Evolutionary conservation across 2,888 invertebrate genomes (phyloP), one percentile per base, ranked within the genome.

Genomic region (Aphrophora alni): DNA sequence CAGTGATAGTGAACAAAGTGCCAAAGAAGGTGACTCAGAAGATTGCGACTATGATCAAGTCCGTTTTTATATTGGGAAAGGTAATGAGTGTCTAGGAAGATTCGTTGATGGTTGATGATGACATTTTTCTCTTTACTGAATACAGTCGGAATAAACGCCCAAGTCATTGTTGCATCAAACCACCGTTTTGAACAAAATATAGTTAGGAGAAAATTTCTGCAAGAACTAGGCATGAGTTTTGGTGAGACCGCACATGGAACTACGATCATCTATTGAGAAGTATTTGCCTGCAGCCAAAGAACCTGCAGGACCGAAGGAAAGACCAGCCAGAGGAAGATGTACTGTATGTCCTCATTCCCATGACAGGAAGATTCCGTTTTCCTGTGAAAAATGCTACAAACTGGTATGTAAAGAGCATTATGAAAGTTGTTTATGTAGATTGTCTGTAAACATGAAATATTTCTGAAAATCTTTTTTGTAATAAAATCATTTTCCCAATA

Each of bases 351-450:
- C 70, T 21, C 70, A 7, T n/a, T n/a, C 12, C 27, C 70, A 21
- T 10, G 70, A 21, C n/a, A n/a, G 70, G 14, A 70, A 70, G 21
- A 70, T 21, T 24, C 70, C 70, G 12, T 21, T 70, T 70, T 70
- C 70, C 10, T 70, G 70, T 70, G 75, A 75, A 24, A 44, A 21
- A 75, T 74, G 44, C 38, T 44, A 38, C 75, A 25, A 38, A 75
- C 24, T 75, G 44, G 33, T 74, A 33, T 74, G 75, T 24, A 70
- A 70, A 70, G 70, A 70, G 27, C 70, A 70, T 70, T n/a, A 33
- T 33, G 33, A 33, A 33, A 3, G 33, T 33, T 33, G 33, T 33
- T 3, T 33, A 8, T 33, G 33, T 5, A 33, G 33, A 33, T 3
- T 33, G 33, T 33, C 5, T 33, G 33, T n/a, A n/a, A n/a, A n/a